Conservation (phyloP, 2,797 vertebrate species). For the Sciurus vulgaris region DNA sequence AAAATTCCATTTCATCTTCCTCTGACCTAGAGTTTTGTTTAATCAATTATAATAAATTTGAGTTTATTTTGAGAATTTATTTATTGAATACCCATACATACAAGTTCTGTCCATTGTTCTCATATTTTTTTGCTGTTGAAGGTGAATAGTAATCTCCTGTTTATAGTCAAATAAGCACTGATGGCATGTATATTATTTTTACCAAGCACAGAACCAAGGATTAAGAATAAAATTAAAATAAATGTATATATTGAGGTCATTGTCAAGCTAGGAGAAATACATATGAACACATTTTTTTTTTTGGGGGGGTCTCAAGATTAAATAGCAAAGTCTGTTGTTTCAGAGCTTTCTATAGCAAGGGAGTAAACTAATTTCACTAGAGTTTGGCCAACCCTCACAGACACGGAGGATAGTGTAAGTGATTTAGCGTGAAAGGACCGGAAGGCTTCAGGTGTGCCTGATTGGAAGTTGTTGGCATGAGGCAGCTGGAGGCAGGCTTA, state of each 20-base stretch:
- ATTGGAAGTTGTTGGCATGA: not conserved
- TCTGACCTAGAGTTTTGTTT: not conserved
- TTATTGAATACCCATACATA: not conserved
- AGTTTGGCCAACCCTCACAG: not conserved
- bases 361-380: not conserved
- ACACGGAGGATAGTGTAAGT: not conserved
- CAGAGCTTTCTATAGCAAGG: not conserved
- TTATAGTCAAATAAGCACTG: not conserved
- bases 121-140: not conserved
- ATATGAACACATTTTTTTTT: not conserved
- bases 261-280: not conserved
- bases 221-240: constrained; percentile 9
- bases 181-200: not conserved
- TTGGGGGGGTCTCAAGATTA: not conserved
- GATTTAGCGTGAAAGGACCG: not conserved
- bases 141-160: not conserved
- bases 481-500: not conserved
- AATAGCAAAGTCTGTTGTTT: not conserved
- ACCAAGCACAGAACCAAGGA: not conserved
- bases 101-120: not conserved
- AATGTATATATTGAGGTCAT: not conserved
- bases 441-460: not conserved
- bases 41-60: not conserved
- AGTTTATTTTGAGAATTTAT: not conserved
- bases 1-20: not conserved